phyloP scores from a whole-genome alignment of 2,113 vertebrate genomes.

The Pollachius pollachius region DNA sequence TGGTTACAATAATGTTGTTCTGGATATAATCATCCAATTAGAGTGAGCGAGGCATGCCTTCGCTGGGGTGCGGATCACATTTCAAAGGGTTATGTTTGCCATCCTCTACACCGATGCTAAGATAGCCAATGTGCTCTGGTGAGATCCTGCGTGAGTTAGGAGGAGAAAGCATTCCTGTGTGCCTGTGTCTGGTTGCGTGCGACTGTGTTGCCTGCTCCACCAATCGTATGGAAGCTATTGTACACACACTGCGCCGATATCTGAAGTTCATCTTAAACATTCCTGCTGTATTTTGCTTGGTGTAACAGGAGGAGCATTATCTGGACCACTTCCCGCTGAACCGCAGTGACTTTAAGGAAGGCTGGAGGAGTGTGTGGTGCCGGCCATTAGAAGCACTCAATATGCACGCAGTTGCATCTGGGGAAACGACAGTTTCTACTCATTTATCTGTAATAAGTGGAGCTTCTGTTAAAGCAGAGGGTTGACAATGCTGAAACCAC shows the following conservation, averaged over 20 bases:
- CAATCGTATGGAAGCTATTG: slow-evolving; percentile 42
- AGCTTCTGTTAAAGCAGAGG: too few relatives aligned
- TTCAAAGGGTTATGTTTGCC: slow-evolving; percentile 80
- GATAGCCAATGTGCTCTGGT: slow-evolving; percentile 65
- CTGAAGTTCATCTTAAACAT: slow-evolving; percentile 41
- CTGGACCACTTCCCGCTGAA: neutral
- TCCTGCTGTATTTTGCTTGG: slow-evolving; percentile 28
- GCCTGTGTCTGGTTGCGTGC: slow-evolving; percentile 37
- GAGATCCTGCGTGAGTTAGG: slow-evolving; percentile 29
- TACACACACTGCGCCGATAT: slow-evolving; percentile 40
- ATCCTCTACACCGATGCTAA: slow-evolving; percentile 77
- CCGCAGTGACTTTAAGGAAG: neutral
- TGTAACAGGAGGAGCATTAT: slow-evolving; percentile 13
- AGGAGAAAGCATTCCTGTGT: slow-evolving; percentile 40
- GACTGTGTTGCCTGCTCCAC: slow-evolving; percentile 27
- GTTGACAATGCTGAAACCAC: too few relatives aligned
- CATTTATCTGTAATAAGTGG: too few relatives aligned
- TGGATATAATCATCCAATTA: slow-evolving; percentile 82
- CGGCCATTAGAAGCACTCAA: too few relatives aligned
- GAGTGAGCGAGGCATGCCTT: slow-evolving; percentile 73
- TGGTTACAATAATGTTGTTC: slow-evolving; percentile 83
- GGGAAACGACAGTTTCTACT: too few relatives aligned
- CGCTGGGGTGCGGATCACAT: slow-evolving; percentile 75
- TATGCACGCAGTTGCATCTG: too few relatives aligned
- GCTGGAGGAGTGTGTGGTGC: neutral